Conservation (phyloP, 2,888 invertebrate genomes). For the Punctoribates punctum region DNA sequence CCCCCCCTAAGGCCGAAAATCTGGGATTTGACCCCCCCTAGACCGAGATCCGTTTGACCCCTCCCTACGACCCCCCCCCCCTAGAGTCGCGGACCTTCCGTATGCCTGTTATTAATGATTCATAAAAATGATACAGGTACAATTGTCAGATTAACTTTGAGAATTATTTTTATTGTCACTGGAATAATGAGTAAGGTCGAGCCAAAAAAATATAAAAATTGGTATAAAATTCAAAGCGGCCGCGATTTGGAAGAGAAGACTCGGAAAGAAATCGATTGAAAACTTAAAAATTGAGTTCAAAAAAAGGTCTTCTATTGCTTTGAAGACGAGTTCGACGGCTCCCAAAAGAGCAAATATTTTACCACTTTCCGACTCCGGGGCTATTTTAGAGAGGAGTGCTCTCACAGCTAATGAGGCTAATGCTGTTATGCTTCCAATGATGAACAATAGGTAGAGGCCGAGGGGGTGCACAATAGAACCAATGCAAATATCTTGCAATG, state of each 20-base stretch:
- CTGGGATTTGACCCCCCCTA: no score
- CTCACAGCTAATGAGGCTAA: not conserved
- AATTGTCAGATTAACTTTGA: no score
- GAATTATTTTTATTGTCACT: no score
- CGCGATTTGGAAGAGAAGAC: not conserved
- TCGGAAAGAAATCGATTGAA: not conserved
- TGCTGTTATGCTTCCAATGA: not conserved
- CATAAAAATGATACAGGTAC: no score
- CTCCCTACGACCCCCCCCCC: no score
- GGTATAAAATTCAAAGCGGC: not conserved
- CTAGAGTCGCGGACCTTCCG: no score
- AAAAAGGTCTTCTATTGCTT: not conserved
- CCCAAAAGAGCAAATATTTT: slow-evolving; percentile 24
- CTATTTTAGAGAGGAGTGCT: slow-evolving; percentile 21
- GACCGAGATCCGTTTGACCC: no score
- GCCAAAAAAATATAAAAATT: not conserved
- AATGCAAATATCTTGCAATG: not conserved
- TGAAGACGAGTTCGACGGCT: not conserved
- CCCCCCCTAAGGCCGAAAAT: no score
- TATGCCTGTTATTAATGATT: no score
- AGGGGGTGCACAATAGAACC: not conserved
- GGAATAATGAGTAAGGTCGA: not conserved
- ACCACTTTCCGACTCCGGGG: not conserved
- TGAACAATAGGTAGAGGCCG: slow-evolving; percentile 13
- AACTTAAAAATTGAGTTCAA: not conserved